Evolutionary conservation across 2,888 invertebrate genomes (phyloP).

Genomic region (Ptilodon capucinus): DNA sequence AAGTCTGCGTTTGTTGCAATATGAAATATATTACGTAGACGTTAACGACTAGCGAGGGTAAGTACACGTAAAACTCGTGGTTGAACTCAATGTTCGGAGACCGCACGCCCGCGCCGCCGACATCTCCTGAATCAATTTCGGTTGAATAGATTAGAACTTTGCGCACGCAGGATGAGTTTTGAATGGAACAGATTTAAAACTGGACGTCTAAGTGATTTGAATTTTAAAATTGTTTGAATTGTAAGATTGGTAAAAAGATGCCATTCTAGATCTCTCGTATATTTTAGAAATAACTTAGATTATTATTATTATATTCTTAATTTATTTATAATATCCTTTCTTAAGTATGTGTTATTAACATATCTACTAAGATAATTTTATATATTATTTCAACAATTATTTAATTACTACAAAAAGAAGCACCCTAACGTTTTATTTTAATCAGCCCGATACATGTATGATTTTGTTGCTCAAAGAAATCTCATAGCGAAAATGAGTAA

Average conservation of each 20-base stretch:
- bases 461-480: background rate
- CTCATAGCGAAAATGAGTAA: slow-evolving; percentile 2
- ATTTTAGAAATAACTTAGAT: no score
- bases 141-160: background rate
- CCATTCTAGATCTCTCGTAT: no score
- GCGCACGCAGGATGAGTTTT: background rate
- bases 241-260: no score
- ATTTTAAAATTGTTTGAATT: background rate
- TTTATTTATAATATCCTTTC: no score
- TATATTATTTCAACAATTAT: background rate
- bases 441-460: background rate
- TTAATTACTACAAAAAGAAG: background rate
- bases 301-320: no score
- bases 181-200: background rate
- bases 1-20: no score
- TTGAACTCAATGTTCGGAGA: background rate
- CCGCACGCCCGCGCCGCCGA: background rate
- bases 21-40: no score
- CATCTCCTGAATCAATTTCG: background rate
- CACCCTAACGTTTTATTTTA: background rate
- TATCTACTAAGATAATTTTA: no score
- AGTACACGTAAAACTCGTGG: no score
- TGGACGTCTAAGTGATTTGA: background rate
- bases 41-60: no score
- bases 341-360: no score